phyloP scores from a whole-genome alignment of 2,888 invertebrate genomes.

The Melitaea athalia region DNA sequence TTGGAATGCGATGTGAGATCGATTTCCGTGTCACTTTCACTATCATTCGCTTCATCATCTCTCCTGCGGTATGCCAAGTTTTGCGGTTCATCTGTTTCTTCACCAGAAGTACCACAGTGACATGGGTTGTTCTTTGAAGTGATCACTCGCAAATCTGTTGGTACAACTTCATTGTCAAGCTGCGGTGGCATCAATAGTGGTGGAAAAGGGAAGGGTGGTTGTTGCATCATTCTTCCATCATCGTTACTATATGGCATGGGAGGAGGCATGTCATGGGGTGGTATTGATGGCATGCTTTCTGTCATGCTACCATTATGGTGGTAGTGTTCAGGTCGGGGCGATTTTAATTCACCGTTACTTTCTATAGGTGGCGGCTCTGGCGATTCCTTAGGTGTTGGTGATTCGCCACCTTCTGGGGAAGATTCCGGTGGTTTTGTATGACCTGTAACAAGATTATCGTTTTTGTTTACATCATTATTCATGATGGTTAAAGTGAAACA shows the following conservation, averaged over 20 bases:
- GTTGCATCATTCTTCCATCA: constrained; percentile 67
- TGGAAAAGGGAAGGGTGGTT: constrained; percentile 60
- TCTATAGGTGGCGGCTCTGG: constrained; percentile 65
- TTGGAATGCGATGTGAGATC: constrained; percentile 78
- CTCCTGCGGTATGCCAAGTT: constrained; percentile 67
- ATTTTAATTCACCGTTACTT: constrained; percentile 59
- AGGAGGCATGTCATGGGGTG: constrained; percentile 61
- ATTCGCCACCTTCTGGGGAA: constrained; percentile 71
- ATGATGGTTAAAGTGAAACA: too few species aligned
- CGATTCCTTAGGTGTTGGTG: constrained; percentile 69
- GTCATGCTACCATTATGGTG: constrained; percentile 58
- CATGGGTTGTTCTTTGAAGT: constrained; percentile 59
- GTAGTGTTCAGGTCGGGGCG: constrained; percentile 67
- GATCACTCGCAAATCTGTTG: constrained; percentile 72
- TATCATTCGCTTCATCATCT: constrained; percentile 64
- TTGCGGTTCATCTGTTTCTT: constrained; percentile 63
- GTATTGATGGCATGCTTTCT: constrained; percentile 52
- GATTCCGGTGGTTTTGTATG: constrained; percentile 74
- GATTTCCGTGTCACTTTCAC: constrained; percentile 77
- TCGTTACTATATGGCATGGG: constrained; percentile 59
- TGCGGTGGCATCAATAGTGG: constrained; percentile 62
- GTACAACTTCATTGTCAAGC: constrained; percentile 64
- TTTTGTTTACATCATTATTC: neutral
- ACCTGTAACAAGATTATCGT: constrained; percentile 50
- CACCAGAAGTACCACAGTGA: constrained; percentile 53